phyloP scores from a whole-genome alignment of 2,113 vertebrate genomes.

The Mionectes macconnelli region DNA sequence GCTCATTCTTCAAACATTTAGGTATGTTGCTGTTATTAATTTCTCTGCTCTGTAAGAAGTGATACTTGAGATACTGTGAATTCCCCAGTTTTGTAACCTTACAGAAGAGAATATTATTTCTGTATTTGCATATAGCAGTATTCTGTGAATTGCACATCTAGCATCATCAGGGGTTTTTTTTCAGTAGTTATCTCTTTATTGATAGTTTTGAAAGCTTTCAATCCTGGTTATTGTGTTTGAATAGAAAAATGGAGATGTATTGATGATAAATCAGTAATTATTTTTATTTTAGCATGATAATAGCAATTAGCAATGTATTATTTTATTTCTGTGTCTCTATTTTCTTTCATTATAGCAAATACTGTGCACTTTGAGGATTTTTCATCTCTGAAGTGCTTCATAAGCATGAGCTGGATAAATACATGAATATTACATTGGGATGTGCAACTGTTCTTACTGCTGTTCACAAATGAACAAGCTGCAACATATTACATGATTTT shows the following conservation, averaged over 20 bases:
- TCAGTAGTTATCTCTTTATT: background rate
- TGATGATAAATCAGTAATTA: background rate
- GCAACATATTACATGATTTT: background rate
- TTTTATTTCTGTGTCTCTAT: background rate
- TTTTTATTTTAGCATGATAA: background rate
- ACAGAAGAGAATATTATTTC: background rate
- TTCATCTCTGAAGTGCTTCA: background rate
- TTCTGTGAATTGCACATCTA: background rate
- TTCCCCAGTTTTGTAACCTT: background rate
- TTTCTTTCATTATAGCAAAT: slow-evolving; percentile 3
- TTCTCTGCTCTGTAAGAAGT: background rate
- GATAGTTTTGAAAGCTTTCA: background rate
- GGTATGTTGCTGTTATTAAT: background rate
- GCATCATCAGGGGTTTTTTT: background rate
- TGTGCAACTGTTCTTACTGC: background rate
- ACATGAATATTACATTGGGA: background rate
- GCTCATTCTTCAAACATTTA: background rate
- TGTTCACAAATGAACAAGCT: background rate
- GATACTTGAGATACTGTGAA: background rate
- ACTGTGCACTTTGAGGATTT: background rate
- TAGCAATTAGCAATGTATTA: background rate
- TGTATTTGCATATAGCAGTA: background rate
- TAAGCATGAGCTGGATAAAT: background rate
- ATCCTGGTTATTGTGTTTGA: background rate
- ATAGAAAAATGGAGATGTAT: background rate